Conservation (phyloP, 1,140 invertebrate genomes). For the Leptinotarsa texana region DNA sequence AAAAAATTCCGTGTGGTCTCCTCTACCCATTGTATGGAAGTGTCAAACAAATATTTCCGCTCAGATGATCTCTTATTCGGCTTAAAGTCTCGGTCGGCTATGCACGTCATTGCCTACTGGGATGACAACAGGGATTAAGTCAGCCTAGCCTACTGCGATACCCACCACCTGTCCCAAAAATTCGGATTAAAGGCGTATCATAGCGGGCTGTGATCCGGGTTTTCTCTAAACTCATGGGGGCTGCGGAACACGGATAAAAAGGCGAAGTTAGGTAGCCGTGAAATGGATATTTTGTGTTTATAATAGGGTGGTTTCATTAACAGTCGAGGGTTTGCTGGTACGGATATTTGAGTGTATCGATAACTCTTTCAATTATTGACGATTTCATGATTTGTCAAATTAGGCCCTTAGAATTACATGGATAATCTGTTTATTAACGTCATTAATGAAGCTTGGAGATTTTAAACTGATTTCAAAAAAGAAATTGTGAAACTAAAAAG, state of each 20-base stretch:
- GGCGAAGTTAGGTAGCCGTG: slow-evolving; percentile 24
- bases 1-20: slow-evolving; percentile 31
- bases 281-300: slow-evolving; percentile 25
- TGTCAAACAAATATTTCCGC: slow-evolving; percentile 32
- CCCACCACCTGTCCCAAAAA: slow-evolving; percentile 34
- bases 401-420: too few species aligned
- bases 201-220: slow-evolving; percentile 18
- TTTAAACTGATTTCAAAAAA: too few species aligned
- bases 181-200: slow-evolving; percentile 35
- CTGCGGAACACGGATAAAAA: slow-evolving; percentile 21
- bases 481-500: too few species aligned
- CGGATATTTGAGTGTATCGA: neutral
- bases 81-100: slow-evolving; percentile 22
- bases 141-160: slow-evolving; percentile 25
- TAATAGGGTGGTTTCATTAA: slow-evolving; percentile 10
- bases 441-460: too few species aligned
- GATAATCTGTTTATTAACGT: too few species aligned
- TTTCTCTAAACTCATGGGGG: slow-evolving; percentile 17
- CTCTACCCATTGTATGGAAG: slow-evolving; percentile 13
- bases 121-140: slow-evolving; percentile 35
- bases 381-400: too few species aligned
- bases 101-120: slow-evolving; percentile 26
- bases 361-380: too few species aligned
- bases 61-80: slow-evolving; percentile 24
- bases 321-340: neutral